phyloP scores from a whole-genome alignment of 1,140 invertebrate genomes.

The Drosophila nigrodunni region DNA sequence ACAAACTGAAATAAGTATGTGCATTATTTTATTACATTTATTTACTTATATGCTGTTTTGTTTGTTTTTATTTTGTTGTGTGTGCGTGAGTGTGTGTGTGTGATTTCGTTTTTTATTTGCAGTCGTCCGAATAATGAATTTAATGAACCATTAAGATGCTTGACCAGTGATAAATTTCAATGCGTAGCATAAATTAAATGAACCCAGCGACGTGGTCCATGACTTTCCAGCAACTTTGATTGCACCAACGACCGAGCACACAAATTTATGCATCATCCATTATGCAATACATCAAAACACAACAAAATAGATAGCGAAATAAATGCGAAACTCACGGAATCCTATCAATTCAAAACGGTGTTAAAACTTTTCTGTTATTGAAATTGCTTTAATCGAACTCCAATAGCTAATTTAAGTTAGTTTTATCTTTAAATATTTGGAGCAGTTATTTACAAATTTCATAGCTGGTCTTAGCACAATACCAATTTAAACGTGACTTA shows the following conservation, averaged over 20 bases:
- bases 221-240: slow-evolving; percentile 50
- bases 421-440: no score
- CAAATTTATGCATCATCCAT: slow-evolving; percentile 30
- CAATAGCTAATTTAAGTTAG: no score
- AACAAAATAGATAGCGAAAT: no score
- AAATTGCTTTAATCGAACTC: no score
- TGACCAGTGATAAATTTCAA: slow-evolving; percentile 76
- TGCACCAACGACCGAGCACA: slow-evolving; percentile 35
- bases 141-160: slow-evolving; percentile 83
- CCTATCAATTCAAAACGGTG: no score
- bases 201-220: slow-evolving; percentile 23
- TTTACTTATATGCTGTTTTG: slow-evolving; percentile 46
- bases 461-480: no score
- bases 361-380: no score
- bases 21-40: slow-evolving; percentile 29
- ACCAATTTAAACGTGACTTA: no score
- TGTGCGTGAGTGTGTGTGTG: slow-evolving; percentile 2
- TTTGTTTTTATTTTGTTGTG: slow-evolving; percentile 40
- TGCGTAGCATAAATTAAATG: slow-evolving; percentile 79
- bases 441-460: no score
- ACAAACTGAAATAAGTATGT: slow-evolving; percentile 30
- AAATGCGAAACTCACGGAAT: no score
- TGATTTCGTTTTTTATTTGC: slow-evolving; percentile 48
- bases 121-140: slow-evolving; percentile 77
- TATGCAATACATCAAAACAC: slow-evolving; percentile 26